phyloP scores from a whole-genome alignment of 2,113 vertebrate genomes.

The Hepsetus odoe region DNA sequence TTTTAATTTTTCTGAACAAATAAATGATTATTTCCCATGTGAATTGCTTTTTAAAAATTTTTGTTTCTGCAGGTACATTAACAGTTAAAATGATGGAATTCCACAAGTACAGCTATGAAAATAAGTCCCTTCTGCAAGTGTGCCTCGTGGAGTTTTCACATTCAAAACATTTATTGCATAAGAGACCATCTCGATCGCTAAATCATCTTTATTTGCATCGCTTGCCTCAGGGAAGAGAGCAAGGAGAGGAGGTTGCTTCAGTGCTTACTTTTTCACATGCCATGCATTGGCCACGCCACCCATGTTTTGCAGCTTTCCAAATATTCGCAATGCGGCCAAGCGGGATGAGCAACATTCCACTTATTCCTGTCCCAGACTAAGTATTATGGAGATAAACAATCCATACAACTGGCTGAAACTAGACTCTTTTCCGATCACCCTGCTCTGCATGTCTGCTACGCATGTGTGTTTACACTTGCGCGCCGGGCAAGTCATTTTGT shows the following conservation, averaged over 20 bases:
- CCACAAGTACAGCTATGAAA: background rate
- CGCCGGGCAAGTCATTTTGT: background rate
- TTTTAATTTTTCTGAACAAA: too few relatives aligned
- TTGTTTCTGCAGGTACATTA: constrained; percentile 40
- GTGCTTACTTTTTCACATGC: constrained; percentile 14
- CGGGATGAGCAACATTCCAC: constrained; percentile 51
- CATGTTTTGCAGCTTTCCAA: constrained; percentile 26
- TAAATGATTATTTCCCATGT: too few relatives aligned
- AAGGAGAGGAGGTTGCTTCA: constrained; percentile 8
- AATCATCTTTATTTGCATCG: background rate
- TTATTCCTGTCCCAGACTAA: constrained; percentile 33
- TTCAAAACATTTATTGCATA: constrained; percentile 30
- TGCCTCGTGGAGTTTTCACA: constrained; percentile 37
- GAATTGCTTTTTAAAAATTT: too few relatives aligned
- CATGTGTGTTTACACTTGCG: background rate
- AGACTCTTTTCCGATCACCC: constrained; percentile 14
- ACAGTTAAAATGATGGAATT: background rate
- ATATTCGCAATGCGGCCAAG: constrained; percentile 27
- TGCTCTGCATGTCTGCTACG: background rate
- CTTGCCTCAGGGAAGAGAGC: constrained; percentile 5
- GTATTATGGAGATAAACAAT: constrained; percentile 44
- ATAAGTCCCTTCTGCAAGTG: background rate
- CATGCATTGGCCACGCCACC: background rate
- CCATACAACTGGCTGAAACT: background rate
- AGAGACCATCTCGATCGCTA: background rate